These are phyloP conservation scores for Ochropleura leucogaster DNA, from an alignment of 2,888 invertebrate species.

Conservation along the genomic window DNA sequence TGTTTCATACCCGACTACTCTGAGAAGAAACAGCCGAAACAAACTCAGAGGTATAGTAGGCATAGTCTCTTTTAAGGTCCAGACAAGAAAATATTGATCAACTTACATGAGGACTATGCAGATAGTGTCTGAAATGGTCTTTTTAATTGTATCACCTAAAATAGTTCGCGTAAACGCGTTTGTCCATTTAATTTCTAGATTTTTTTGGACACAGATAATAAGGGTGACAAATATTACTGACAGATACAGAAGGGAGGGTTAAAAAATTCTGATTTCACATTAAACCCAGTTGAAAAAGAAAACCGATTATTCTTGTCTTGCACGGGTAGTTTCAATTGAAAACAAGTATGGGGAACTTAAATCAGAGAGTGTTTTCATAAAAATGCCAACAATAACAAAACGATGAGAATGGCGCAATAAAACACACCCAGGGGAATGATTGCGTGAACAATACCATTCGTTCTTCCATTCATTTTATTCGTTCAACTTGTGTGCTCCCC, in stretches of 20 bases:
- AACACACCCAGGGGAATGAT: conserved; percentile 70
- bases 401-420: conserved; percentile 65
- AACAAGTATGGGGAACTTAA: conserved; percentile 41
- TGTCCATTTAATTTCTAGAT: too few relatives aligned
- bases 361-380: conserved; percentile 49
- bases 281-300: neutral
- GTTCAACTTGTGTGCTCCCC: conserved; percentile 63
- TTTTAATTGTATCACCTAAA: neutral
- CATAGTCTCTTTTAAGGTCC: too few relatives aligned
- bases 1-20: too few relatives aligned
- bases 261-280: neutral
- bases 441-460: conserved; percentile 72
- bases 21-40: too few relatives aligned
- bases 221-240: neutral
- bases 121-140: too few relatives aligned
- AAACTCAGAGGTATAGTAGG: too few relatives aligned
- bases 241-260: neutral
- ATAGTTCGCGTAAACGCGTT: neutral
- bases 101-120: too few relatives aligned
- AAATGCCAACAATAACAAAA: conserved; percentile 61
- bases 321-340: conserved; percentile 42
- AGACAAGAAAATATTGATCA: too few relatives aligned
- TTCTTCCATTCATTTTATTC: conserved; percentile 69
- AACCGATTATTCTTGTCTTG: conserved; percentile 2
- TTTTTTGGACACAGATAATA: neutral